These are phyloP conservation scores for Pteruthius melanotis DNA, from an alignment of 2,113 vertebrate species.

Conservation along the genomic window DNA sequence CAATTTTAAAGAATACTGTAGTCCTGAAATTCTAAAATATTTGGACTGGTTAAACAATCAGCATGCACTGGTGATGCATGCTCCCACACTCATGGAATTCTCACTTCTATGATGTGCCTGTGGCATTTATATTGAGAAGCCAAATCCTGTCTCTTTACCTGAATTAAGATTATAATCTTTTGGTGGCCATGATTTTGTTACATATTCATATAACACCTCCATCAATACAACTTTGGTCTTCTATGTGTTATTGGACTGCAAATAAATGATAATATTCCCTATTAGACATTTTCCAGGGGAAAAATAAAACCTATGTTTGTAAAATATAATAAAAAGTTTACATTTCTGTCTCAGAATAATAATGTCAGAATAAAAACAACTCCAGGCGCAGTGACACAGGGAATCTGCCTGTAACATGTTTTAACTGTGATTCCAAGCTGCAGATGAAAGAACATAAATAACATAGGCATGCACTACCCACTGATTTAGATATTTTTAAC, in stretches of 20 bases:
- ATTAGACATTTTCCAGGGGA: not conserved
- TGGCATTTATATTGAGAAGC: not conserved
- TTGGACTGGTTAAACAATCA: not conserved
- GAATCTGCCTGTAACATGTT: not conserved
- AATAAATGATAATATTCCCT: not conserved
- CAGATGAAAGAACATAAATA: not conserved
- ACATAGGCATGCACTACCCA: not conserved
- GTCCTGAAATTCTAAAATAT: not conserved
- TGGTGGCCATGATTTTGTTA: not conserved
- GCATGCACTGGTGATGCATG: not conserved
- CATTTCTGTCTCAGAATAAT: not conserved
- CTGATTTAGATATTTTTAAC: not conserved
- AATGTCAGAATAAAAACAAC: not conserved
- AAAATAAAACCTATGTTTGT: not conserved
- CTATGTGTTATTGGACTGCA: fast-evolving
- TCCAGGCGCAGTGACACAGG: not conserved
- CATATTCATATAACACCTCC: not conserved
- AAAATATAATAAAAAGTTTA: not conserved
- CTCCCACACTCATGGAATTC: not conserved
- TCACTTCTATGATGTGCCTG: not conserved
- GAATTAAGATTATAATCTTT: not conserved
- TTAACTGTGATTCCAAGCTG: not conserved
- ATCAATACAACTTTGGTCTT: not conserved
- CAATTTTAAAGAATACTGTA: not conserved
- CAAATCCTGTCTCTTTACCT: not conserved